A percentile compares a stretch with the other conserved stretches of the same genome.
phyloP scores from a whole-genome alignment of 2,888 invertebrate genomes.

The Miltochrista miniata region DNA sequence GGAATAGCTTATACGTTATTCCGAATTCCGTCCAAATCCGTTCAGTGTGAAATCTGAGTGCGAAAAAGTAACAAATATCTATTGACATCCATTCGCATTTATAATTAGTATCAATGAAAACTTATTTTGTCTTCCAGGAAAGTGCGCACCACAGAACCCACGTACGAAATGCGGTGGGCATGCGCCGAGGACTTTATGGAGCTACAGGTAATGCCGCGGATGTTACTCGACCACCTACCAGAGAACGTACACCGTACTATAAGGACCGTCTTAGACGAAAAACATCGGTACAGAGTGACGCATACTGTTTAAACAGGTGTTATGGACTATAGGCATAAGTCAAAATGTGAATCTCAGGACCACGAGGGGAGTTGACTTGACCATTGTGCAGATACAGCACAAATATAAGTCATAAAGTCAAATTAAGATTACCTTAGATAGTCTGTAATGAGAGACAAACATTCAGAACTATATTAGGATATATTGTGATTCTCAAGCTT shows the following conservation, averaged over 20 bases:
- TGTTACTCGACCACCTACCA: constrained; percentile 94
- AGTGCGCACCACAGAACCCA: constrained; percentile 85
- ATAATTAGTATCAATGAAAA: neutral
- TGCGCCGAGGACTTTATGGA: constrained; percentile 91
- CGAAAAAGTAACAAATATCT: too few relatives aligned
- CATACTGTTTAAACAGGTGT: constrained; percentile 53
- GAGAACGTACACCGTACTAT: constrained; percentile 90
- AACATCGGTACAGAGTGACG: constrained; percentile 71
- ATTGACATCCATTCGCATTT: neutral
- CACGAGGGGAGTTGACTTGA: neutral
- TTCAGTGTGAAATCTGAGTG: too few relatives aligned
- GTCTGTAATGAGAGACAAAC: neutral
- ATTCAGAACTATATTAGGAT: too few relatives aligned
- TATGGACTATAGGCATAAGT: neutral
- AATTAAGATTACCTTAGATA: neutral
- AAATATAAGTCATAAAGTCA: too few relatives aligned
- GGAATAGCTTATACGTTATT: too few relatives aligned
- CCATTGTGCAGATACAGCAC: neutral
- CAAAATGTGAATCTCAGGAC: constrained; percentile 13
- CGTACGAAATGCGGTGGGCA: constrained; percentile 92
- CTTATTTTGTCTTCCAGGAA: constrained; percentile 73
- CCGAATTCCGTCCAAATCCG: too few relatives aligned
- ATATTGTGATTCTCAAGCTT: neutral
- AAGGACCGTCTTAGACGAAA: constrained; percentile 84
- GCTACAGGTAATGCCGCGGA: constrained; percentile 92